Percentiles rank a stretch among this genome's conserved stretches.
Conservation (phyloP, 2,113 vertebrate species). For the Gorilla gorilla region DNA sequence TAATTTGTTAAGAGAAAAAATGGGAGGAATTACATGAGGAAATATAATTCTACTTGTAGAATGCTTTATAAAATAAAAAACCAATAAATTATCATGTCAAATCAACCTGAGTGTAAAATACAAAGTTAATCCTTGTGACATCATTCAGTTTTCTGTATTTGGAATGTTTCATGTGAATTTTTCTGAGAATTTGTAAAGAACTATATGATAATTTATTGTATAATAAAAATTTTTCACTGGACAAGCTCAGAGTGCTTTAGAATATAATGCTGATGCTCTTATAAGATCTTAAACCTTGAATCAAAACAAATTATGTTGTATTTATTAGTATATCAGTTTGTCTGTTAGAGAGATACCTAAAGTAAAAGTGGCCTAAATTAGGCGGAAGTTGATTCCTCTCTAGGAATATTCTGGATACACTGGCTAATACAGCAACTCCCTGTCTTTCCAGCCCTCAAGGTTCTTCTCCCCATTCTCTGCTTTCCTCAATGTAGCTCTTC, state of each 20-base stretch:
- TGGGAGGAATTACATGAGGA: neutral
- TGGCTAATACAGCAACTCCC: neutral
- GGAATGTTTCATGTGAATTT: neutral
- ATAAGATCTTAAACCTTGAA: neutral
- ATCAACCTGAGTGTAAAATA: neutral
- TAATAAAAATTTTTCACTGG: neutral
- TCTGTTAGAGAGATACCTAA: neutral
- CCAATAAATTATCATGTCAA: neutral
- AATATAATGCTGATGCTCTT: neutral
- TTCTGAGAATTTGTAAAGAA: slow-evolving; percentile 28
- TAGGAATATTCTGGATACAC: neutral
- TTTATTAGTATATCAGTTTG: neutral
- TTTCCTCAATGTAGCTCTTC: neutral
- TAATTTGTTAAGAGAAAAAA: neutral
- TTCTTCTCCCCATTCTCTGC: neutral
- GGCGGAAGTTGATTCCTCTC: neutral
- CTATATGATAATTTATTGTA: neutral
- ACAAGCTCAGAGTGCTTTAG: neutral
- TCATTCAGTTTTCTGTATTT: neutral
- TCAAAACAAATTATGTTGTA: neutral
- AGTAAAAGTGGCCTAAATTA: neutral
- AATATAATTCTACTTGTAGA: neutral
- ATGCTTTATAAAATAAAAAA: neutral
- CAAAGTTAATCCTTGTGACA: neutral
- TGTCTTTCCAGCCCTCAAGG: neutral